These are phyloP conservation scores for Trichoplusia ni DNA, from an alignment of 1,140 invertebrate genomes.

Conservation along the genomic window DNA sequence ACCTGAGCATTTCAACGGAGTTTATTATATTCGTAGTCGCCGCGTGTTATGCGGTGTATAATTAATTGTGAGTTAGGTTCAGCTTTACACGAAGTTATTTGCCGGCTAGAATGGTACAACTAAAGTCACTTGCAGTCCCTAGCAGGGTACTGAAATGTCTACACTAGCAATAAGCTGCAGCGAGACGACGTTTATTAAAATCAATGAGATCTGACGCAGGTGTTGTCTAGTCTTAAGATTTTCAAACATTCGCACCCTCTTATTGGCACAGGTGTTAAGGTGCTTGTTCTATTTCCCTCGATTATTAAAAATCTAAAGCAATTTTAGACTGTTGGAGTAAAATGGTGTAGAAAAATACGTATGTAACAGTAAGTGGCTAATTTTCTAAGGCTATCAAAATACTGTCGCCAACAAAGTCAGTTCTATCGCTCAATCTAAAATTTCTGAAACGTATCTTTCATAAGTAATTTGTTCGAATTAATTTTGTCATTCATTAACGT, in stretches of 20 bases:
- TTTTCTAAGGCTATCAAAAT: too few species aligned
- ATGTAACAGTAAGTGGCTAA: too few species aligned
- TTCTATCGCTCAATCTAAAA: too few species aligned
- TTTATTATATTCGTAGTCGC: conserved; percentile 16
- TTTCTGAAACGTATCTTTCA: too few species aligned
- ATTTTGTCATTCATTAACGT: neutral
- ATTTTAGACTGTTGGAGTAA: neutral
- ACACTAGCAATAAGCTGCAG: neutral
- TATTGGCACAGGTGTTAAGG: conserved; percentile 1
- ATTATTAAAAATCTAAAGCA: conserved; percentile 1
- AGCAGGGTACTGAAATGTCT: neutral
- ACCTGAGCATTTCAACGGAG: conserved; percentile 7
- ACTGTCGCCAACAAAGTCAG: too few species aligned
- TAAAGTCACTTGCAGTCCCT: conserved; percentile 2
- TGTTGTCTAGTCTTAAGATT: neutral
- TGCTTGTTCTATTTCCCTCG: neutral
- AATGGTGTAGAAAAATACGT: too few species aligned
- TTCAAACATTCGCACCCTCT: conserved; percentile 1
- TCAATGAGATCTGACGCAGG: neutral
- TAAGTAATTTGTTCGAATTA: neutral
- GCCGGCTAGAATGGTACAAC: conserved; percentile 14
- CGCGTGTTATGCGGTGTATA: conserved; percentile 9
- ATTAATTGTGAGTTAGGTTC: conserved; percentile 19
- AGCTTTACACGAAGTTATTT: conserved; percentile 13
- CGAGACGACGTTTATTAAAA: neutral